Conservation (phyloP, 1,140 invertebrate genomes). For the Drosophila oshimai region DNA sequence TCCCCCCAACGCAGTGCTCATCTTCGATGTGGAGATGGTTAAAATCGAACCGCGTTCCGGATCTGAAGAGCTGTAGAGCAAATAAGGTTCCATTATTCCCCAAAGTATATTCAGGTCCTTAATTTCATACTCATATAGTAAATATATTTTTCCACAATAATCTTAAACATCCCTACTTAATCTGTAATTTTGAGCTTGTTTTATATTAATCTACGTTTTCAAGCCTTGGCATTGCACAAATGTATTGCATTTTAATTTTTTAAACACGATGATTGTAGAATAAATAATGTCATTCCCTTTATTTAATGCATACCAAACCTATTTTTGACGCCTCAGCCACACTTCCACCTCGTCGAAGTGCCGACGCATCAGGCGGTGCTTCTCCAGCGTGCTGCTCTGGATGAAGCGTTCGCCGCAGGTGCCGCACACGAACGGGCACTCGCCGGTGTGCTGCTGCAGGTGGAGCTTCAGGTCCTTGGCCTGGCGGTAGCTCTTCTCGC, state of each 20-base stretch:
- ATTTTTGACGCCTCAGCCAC: slow-evolving; percentile 20
- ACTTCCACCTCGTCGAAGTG: slow-evolving; percentile 67
- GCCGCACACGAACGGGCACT: slow-evolving; percentile 61
- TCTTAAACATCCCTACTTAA: background rate
- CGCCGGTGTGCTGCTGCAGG: slow-evolving; percentile 65
- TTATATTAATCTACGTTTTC: no score
- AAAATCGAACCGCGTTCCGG: slow-evolving; percentile 87
- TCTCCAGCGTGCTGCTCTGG: slow-evolving; percentile 63
- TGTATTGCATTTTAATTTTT: no score
- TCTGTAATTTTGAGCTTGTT: no score
- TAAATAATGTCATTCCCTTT: background rate
- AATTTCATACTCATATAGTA: background rate
- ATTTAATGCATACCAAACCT: slow-evolving; percentile 11
- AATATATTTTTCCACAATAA: background rate
- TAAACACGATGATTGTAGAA: background rate
- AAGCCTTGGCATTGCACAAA: no score
- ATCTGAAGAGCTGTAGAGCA: slow-evolving; percentile 81
- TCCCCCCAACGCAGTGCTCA: slow-evolving; percentile 89
- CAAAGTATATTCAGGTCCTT: no score
- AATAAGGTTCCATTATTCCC: background rate
- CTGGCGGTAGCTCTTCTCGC: slow-evolving; percentile 68
- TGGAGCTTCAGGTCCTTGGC: slow-evolving; percentile 66
- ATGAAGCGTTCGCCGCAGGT: slow-evolving; percentile 69
- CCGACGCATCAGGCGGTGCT: slow-evolving; percentile 67
- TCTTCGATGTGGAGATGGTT: slow-evolving; percentile 92